These are phyloP conservation scores for Miichthys miiuy DNA, from an alignment of 2,797 vertebrate genomes.

Conservation along the genomic window DNA sequence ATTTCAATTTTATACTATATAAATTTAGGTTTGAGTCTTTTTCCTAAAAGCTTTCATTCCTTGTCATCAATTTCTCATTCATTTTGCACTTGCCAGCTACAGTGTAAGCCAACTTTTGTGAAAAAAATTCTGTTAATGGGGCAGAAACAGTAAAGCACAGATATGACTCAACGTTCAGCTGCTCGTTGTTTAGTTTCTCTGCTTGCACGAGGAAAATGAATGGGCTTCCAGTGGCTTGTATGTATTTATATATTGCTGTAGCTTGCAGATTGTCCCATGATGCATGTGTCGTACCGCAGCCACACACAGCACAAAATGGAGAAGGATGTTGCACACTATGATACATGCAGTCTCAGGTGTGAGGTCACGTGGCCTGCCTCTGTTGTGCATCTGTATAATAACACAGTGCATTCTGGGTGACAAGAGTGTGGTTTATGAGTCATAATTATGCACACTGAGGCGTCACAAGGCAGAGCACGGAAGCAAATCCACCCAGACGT, in stretches of 20 bases:
- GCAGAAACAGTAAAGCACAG: conserved; percentile 4
- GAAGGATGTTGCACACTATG: not conserved
- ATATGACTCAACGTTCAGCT: not conserved
- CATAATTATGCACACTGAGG: conserved; percentile 54
- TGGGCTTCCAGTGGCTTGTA: not conserved
- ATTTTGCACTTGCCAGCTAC: not conserved
- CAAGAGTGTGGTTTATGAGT: conserved; percentile 51
- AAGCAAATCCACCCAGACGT: conserved; percentile 32
- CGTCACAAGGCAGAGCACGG: conserved; percentile 27
- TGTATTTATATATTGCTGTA: not conserved
- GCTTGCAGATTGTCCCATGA: not conserved
- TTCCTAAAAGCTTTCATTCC: conserved; percentile 10
- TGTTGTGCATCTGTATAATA: conserved; percentile 32
- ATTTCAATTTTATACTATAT: not conserved
- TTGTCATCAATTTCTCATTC: not conserved
- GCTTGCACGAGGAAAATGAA: not conserved
- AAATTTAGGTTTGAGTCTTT: not conserved
- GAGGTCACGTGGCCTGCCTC: conserved; percentile 32
- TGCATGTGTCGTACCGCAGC: not conserved
- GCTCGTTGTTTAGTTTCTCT: conserved; percentile 8
- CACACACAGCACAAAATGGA: conserved; percentile 3
- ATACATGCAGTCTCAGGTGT: conserved; percentile 48
- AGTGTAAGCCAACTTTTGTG: not conserved
- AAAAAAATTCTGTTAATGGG: conserved; percentile 6
- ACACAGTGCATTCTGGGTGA: conserved; percentile 61